These are phyloP conservation scores for Tenebrosternarchus preto DNA, from an alignment of 2,113 vertebrate genomes.

Conservation along the genomic window DNA sequence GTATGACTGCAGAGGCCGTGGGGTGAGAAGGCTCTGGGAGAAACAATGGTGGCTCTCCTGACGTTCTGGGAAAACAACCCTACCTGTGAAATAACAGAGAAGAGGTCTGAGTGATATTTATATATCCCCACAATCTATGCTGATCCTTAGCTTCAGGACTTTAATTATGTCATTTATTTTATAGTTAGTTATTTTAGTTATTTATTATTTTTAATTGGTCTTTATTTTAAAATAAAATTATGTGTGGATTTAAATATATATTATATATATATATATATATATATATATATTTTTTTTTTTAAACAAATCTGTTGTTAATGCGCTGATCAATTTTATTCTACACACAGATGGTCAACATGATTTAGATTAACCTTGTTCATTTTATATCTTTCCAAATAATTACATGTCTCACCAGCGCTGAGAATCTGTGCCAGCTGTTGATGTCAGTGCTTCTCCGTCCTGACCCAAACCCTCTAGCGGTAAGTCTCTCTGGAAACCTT, in stretches of 20 bases:
- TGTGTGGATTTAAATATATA: no score
- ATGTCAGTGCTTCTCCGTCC: constrained; percentile 62
- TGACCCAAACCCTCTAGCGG: constrained; percentile 60
- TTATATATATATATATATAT: no score
- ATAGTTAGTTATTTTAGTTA: no score
- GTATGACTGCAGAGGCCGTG: constrained; percentile 56
- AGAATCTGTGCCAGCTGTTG: constrained; percentile 67
- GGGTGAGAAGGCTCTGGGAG: constrained; percentile 58
- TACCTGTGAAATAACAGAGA: constrained; percentile 60
- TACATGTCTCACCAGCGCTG: constrained; percentile 58
- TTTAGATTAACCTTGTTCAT: constrained; percentile 3
- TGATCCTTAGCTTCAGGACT: not conserved
- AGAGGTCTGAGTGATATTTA: constrained; percentile 60
- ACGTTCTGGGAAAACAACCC: constrained; percentile 64
- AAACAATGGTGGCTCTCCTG: constrained; percentile 66
- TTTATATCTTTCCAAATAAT: constrained; percentile 40
- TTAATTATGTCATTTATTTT: constrained; percentile 4
- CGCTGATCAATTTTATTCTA: not conserved
- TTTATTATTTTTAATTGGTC: not conserved
- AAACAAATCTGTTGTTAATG: no score
- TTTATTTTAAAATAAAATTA: not conserved
- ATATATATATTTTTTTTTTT: no score
- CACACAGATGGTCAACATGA: constrained; percentile 9
- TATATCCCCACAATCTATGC: not conserved
- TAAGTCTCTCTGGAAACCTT: constrained; percentile 56